These are phyloP conservation scores for Brachyrhaphis roseni DNA, from an alignment of 2,797 vertebrate genomes.

Conservation along the genomic window DNA sequence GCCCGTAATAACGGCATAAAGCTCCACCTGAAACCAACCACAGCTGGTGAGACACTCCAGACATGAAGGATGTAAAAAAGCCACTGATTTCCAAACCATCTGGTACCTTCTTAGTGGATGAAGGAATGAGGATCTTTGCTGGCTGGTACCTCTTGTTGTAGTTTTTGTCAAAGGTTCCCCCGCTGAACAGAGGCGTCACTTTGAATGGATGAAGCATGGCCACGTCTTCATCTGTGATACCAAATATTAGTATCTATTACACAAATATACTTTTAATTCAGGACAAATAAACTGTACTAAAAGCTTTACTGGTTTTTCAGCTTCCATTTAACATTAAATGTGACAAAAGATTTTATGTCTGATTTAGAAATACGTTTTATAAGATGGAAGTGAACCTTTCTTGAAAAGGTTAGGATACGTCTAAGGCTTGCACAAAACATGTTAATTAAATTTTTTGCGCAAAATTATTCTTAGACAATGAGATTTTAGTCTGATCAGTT, in stretches of 20 bases:
- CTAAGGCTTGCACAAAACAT: too few relatives aligned
- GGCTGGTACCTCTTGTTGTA: conserved; percentile 80
- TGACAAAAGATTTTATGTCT: too few relatives aligned
- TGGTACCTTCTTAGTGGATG: conserved; percentile 75
- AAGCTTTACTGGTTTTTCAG: not conserved
- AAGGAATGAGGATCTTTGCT: conserved; percentile 70
- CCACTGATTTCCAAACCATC: rapidly evolving
- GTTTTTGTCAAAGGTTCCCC: conserved; percentile 80
- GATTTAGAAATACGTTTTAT: too few relatives aligned
- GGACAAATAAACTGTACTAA: not conserved
- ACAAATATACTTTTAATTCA: not conserved
- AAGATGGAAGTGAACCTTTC: too few relatives aligned
- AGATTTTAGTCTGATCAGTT: too few relatives aligned
- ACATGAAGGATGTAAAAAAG: not conserved
- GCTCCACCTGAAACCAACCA: conserved; percentile 76
- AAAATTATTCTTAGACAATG: too few relatives aligned
- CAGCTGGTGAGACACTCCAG: not conserved
- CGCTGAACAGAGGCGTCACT: conserved; percentile 72
- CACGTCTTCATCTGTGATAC: conserved; percentile 33
- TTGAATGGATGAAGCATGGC: conserved; percentile 68
- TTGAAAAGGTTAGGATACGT: too few relatives aligned
- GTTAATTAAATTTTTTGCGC: too few relatives aligned
- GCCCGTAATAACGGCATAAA: conserved; percentile 83
- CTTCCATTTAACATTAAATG: not conserved
- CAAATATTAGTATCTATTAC: not conserved